Percentiles rank a stretch among this genome's conserved stretches.
phyloP scores from a whole-genome alignment of 2,113 vertebrate species.

The Pandion haliaetus region DNA sequence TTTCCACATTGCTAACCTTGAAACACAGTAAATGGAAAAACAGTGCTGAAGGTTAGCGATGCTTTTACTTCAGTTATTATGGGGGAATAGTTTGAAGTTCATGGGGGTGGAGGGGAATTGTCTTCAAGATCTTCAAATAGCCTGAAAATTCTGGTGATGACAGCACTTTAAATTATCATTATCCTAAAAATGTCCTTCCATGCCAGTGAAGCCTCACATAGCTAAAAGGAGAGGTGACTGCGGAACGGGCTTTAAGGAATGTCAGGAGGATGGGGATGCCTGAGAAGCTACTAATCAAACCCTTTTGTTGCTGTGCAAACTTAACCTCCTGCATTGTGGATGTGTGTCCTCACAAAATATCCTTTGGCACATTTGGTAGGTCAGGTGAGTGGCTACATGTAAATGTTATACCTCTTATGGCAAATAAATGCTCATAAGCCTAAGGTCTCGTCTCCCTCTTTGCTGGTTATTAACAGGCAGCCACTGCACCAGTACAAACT shows the following conservation, averaged over 20 bases:
- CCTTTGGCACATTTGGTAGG: neutral
- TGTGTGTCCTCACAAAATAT: neutral
- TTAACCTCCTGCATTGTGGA: accelerated
- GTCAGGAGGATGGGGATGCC: neutral
- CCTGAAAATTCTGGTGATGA: neutral
- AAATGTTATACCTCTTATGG: neutral
- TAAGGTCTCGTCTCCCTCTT: neutral
- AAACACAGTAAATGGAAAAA: neutral
- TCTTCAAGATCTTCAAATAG: neutral
- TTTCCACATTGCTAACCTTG: neutral
- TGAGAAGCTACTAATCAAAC: neutral
- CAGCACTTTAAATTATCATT: neutral
- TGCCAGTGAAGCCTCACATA: neutral
- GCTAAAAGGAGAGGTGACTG: neutral
- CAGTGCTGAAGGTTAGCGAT: neutral
- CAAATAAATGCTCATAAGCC: neutral
- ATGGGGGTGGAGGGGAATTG: neutral
- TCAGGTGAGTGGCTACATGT: neutral
- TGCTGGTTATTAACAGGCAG: neutral
- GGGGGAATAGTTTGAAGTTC: neutral
- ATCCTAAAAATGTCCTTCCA: neutral
- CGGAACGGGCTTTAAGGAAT: neutral
- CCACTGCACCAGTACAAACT: neutral
- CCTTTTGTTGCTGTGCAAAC: neutral
- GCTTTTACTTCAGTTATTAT: neutral